Conservation (phyloP, 1,140 invertebrate species). For the Trachymyrmex cornetzi region DNA sequence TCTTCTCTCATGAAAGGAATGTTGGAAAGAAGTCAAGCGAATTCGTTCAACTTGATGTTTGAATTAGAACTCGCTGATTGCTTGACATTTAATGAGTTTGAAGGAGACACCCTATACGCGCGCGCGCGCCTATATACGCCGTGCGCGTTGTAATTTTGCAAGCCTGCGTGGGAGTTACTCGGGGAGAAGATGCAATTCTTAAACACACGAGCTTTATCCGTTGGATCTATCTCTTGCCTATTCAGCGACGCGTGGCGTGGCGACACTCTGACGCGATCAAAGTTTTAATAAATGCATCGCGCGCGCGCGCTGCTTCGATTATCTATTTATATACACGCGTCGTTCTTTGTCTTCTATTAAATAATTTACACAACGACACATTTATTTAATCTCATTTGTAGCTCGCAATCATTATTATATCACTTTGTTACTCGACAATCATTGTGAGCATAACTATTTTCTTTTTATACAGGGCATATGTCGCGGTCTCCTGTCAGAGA, state of each 20-base stretch:
- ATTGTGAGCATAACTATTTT: not conserved
- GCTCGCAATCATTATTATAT: conserved; percentile 21
- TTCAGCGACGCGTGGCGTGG: conserved; percentile 8
- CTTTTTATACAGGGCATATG: not conserved
- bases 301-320: not conserved
- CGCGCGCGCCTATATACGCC: not conserved
- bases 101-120: not conserved
- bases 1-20: not conserved
- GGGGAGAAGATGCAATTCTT: conserved; percentile 14
- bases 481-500: not conserved
- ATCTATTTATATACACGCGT: conserved; percentile 27
- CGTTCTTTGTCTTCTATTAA: conserved; percentile 23
- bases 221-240: conserved; percentile 5
- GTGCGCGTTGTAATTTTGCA: conserved; percentile 47
- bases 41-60: not conserved
- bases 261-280: conserved; percentile 45
- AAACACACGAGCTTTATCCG: conserved; percentile 38
- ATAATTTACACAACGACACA: conserved; percentile 23
- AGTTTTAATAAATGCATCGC: conserved; percentile 47
- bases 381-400: not conserved
- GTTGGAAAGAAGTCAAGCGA: not conserved
- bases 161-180: conserved; percentile 4
- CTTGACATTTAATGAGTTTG: not conserved
- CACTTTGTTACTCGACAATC: conserved; percentile 9
- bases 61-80: not conserved